These are phyloP conservation scores for Myotis lucifugus DNA, from an alignment of 2,113 vertebrate species.

Conservation along the genomic window DNA sequence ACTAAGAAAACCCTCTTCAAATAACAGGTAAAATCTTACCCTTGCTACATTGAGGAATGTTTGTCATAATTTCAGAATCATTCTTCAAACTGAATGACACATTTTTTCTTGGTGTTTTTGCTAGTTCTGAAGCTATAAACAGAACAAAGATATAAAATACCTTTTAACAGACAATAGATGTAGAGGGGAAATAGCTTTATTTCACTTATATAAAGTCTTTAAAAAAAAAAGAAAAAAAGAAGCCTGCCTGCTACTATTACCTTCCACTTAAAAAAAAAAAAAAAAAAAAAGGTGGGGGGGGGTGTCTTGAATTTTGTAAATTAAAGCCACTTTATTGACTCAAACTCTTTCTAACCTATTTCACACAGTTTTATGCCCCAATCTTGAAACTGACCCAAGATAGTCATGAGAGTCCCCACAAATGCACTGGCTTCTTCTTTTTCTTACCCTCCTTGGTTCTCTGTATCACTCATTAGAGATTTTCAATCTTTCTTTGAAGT, in stretches of 20 bases:
- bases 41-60: conserved; percentile 82
- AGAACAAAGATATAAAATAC: neutral
- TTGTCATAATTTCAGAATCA: conserved; percentile 79
- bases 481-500: neutral
- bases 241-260: neutral
- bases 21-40: conserved; percentile 84
- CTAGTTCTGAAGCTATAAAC: conserved; percentile 90
- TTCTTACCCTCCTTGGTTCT: neutral
- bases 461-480: neutral
- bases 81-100: conserved; percentile 75
- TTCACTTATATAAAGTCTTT: neutral
- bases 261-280: neutral
- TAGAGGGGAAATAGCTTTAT: neutral
- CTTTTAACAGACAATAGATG: neutral
- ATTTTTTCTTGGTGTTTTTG: conserved; percentile 88
- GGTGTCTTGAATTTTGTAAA: neutral
- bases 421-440: neutral
- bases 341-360: neutral
- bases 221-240: neutral
- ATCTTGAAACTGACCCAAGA: neutral
- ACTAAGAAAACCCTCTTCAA: conserved; percentile 33
- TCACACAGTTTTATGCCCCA: neutral
- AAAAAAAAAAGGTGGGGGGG: too few relatives aligned
- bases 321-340: neutral
- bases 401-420: neutral